phyloP scores from a whole-genome alignment of 35 echinoderm and acorn worm species.

The Heliocidaris erythrogramma region DNA sequence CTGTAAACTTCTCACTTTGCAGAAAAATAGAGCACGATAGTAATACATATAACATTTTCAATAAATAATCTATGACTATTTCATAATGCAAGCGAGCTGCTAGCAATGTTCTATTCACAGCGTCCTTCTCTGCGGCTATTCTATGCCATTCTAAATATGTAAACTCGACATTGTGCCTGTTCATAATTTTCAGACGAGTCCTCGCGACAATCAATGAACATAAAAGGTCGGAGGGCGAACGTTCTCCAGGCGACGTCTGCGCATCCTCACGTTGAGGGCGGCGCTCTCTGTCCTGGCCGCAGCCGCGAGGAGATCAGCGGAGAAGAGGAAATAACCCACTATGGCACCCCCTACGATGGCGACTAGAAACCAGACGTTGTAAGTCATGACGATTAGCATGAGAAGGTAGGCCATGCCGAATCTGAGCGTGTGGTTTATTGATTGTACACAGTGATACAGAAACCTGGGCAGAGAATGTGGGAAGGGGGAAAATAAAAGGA shows the following conservation, averaged over 20 bases:
- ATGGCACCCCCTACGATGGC: constrained; percentile 23
- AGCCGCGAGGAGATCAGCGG: constrained; percentile 30
- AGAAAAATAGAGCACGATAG: background rate
- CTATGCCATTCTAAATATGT: background rate
- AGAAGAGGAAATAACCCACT: constrained; percentile 46
- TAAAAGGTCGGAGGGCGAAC: constrained; percentile 23
- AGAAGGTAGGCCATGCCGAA: constrained; percentile 16
- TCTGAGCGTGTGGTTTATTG: constrained; percentile 26
- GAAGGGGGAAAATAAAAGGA: background rate
- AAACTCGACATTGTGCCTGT: background rate
- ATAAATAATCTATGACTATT: constrained; percentile 19
- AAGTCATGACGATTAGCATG: constrained; percentile 64
- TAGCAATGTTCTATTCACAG: background rate
- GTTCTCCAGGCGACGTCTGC: constrained; percentile 20
- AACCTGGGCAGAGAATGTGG: constrained; percentile 29
- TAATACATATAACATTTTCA: constrained; percentile 5
- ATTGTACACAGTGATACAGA: constrained; percentile 13
- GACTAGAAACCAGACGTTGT: constrained; percentile 58
- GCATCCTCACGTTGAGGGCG: background rate
- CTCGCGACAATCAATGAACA: background rate
- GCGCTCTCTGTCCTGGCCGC: background rate
- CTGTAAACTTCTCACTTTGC: background rate
- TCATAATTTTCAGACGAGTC: background rate
- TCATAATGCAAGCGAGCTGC: background rate
- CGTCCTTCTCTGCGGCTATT: background rate